Conservation (phyloP, 2,797 vertebrate genomes). For the Scolopax bukidnonensis region DNA sequence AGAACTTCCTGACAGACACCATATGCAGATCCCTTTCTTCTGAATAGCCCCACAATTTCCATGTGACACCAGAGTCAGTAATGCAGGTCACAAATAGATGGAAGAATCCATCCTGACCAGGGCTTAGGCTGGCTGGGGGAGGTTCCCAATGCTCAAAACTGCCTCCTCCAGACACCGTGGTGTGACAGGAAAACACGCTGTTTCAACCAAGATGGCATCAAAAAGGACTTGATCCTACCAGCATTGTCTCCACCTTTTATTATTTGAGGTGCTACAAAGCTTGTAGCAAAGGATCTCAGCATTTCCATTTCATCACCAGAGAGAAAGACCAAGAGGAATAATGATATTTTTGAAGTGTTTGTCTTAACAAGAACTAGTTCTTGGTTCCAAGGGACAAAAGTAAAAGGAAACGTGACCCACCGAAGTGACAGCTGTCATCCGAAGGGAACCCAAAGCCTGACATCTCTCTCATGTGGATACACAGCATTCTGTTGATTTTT, state of each 20-base stretch:
- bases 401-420: neutral
- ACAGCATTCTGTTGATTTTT: neutral
- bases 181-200: neutral
- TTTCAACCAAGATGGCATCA: too few species aligned
- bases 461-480: neutral
- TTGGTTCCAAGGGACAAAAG: neutral
- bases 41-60: neutral
- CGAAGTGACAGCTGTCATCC: neutral
- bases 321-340: neutral
- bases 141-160: neutral
- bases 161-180: neutral
- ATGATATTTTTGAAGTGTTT: neutral
- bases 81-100: accelerated
- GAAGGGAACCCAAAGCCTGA: neutral
- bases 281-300: neutral
- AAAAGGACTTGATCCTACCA: neutral
- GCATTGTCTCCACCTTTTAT: neutral
- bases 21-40: accelerated
- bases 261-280: neutral
- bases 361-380: neutral
- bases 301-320: neutral
- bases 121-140: too few species aligned
- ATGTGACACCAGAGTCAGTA: accelerated
- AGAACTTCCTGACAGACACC: too few species aligned
- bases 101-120: neutral